Evolutionary conservation across 2,113 vertebrate species (phyloP).

Genomic region (Ursus arctos): DNA sequence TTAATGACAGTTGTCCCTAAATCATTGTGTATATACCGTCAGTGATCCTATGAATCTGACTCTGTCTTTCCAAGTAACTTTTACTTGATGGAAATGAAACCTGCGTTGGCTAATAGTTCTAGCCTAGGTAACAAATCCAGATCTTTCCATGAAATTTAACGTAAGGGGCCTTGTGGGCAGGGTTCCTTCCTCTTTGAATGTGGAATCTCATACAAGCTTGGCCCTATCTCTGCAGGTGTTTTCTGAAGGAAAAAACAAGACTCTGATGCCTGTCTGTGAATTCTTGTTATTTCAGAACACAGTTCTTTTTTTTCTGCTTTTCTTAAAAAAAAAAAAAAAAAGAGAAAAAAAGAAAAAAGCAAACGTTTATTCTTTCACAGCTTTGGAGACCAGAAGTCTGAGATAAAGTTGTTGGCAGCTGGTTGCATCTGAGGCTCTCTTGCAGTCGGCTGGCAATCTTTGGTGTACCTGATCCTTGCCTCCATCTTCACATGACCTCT

Average conservation of each 20-base stretch:
- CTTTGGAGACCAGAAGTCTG: neutral
- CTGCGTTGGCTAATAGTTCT: neutral
- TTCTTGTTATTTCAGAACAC: constrained; percentile 34
- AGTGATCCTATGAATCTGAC: neutral
- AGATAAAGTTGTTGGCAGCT: neutral
- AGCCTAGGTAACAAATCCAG: neutral
- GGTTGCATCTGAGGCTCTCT: neutral
- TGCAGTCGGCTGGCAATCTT: neutral
- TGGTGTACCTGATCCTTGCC: fast-evolving
- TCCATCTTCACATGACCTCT: neutral
- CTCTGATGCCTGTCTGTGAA: neutral
- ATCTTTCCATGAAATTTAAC: neutral
- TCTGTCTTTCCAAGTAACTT: neutral
- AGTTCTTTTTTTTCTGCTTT: neutral
- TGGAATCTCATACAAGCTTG: neutral
- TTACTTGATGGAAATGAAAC: neutral
- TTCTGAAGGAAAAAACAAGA: neutral
- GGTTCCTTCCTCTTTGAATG: neutral
- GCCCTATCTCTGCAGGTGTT: neutral
- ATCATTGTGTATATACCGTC: neutral
- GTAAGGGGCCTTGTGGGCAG: fast-evolving
- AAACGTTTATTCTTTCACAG: neutral
- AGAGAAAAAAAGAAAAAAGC: no score
- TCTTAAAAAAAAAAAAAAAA: neutral
- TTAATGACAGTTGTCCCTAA: neutral